Base-by-base conservation (phyloP, 2,113 vertebrate species). In the Castor canadensis region DNA sequence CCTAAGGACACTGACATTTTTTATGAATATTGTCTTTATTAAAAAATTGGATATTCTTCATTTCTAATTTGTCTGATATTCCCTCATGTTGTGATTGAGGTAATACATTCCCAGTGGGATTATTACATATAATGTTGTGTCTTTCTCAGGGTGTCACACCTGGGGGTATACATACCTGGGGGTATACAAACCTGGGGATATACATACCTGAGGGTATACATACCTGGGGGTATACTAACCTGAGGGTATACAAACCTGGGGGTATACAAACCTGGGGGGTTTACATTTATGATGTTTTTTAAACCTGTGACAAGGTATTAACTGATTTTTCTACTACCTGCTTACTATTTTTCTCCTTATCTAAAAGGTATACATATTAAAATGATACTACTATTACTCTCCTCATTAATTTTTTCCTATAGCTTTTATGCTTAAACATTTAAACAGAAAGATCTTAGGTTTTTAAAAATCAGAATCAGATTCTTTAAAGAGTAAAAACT, bases 341-440 rank as follows among this genome's bases (percentile, higher is more conserved):
- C 17, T 66, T 56, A 91, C 2, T 83, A 60, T n/a, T 84, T 67
- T 66, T 47, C 19, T 73, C 17, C 47, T 30, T 87, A 56, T 40
- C 60, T 71, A 76, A 79, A 40, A 49, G 22, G 28, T 3, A 56
- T 30, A n/a, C 0, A 11, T 7, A 30, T 83, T 49, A 94, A 75
- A 38, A 84, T 13, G 13, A 64, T 56, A 17, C 24, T 35, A 64
- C 38, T 60, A 81, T 56, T 45, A 13, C 73, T 19, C 35, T 58
- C 35, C 28, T 84, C 40, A 67, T 43, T 80, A 60, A 32, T 40
- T 43, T 80, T 93, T 76, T 35, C 43, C 20, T 30, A 40, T 64
- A n/a, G 24, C 4, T 84, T 87, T 77, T 91, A 6, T 76, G 7
- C 67, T 79, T 43, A 64, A 93, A 69, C 54, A 85, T 91, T 49